Base-by-base conservation (phyloP, 2,888 invertebrate species). In the Creontiades dilutus region DNA sequence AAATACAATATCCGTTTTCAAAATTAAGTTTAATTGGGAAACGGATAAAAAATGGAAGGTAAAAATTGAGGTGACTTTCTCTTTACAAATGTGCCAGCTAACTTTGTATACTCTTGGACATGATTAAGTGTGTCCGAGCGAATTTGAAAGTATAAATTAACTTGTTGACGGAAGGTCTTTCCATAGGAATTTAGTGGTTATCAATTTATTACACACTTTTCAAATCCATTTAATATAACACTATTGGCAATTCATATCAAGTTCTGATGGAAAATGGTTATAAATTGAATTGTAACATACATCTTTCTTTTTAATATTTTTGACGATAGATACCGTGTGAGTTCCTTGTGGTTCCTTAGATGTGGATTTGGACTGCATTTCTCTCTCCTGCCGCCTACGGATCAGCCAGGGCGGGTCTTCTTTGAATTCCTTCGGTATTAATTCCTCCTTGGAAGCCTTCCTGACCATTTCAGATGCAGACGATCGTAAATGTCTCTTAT, bases 401-500 rank as follows among this genome's bases (percentile, higher is more conserved):
- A 61, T 55, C 55, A 88, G 48, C 88, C 88, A 88, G 19, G 78
- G 52, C 19, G 88, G 88, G 19, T 88, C 88, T 27, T 88, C 88
- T 52, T 88, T 88, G 55, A 88, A 88, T 55, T 88, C 88, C 80
- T 80, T 88, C 16, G 88, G 88, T n/a, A 88, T 68, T 13, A 87
- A 12, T 52, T 88, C 80, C 81, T 86, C 46, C 76, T 52, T 37
- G 16, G 9, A 3, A 23, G 48, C 82, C 46, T 78, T 75, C 27
- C 55, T 47, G 19, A 82, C 27, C 75, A 48, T 68, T 81, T 88
- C 88, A 23, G 80, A 11, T 48, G 88, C 88, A 12, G 88, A 88
- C 3, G 55, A 87, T 52, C 94, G 92, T 86, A 96, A 92, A 92
- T 95, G 94, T 91, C 94, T 95, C 91, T 95, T 94, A 92, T 97